Conservation (phyloP, 2,797 vertebrate genomes). For the Labroides dimidiatus region DNA sequence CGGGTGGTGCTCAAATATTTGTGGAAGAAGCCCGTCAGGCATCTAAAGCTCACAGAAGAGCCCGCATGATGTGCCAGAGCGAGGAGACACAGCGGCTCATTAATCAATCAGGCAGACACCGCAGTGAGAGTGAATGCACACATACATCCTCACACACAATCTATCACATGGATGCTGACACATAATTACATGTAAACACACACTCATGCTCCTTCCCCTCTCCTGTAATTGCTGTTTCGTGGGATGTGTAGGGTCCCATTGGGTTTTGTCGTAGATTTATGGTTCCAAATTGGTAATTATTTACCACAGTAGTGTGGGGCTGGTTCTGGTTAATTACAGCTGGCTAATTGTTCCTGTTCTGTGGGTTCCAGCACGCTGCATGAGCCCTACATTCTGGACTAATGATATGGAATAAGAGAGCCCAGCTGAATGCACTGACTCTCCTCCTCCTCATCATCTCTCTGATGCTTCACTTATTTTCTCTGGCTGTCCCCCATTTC, state of each 20-base stretch:
- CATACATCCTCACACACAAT: conserved; percentile 24
- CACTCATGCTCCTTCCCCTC: conserved; percentile 35
- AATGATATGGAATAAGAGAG: conserved; percentile 75
- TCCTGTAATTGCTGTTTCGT: conserved; percentile 72
- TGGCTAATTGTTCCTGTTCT: conserved; percentile 73
- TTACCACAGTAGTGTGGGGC: conserved; percentile 71
- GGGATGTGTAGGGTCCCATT: conserved; percentile 67
- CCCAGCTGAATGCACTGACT: conserved; percentile 63
- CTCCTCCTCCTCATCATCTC: conserved; percentile 15
- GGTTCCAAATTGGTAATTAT: conserved; percentile 79
- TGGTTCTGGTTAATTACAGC: conserved; percentile 77
- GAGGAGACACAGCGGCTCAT: conserved; percentile 54
- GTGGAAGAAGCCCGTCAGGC: conserved; percentile 59
- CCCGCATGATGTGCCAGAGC: conserved; percentile 29
- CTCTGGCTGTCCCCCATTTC: conserved; percentile 2
- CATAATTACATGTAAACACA: conserved; percentile 27
- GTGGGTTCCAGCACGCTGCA: conserved; percentile 65
- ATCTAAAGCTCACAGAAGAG: conserved; percentile 60
- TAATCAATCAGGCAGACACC: conserved; percentile 64
- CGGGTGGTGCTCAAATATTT: conserved; percentile 68
- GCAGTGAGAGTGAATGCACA: conserved; percentile 41
- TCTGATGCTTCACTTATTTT: conserved; percentile 4
- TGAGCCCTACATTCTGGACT: conserved; percentile 68
- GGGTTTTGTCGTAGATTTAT: conserved; percentile 73
- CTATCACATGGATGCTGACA: conserved; percentile 44